Evolutionary conservation across 2,113 vertebrate genomes (phyloP).

Genomic region (Myotis davidii): DNA sequence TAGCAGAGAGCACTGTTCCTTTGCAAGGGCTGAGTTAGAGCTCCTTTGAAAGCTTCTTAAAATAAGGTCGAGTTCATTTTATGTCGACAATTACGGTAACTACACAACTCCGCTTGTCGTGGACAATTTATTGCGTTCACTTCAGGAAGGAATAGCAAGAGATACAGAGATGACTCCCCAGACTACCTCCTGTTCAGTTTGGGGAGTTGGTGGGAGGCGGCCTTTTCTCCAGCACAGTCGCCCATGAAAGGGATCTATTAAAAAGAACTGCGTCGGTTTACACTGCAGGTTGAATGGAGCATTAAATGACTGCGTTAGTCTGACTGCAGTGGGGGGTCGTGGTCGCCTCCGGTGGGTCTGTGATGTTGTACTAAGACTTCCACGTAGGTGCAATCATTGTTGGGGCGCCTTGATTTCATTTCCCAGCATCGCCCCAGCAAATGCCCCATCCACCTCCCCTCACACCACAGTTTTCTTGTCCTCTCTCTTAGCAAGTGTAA

Average conservation of each 20-base stretch:
- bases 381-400: neutral
- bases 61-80: constrained; percentile 18
- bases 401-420: constrained; percentile 22
- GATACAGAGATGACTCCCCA: neutral
- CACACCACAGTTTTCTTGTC: neutral
- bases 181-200: neutral
- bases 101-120: constrained; percentile 12
- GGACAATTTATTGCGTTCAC: neutral
- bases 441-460: neutral
- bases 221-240: neutral
- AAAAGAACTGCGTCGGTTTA: constrained; percentile 56
- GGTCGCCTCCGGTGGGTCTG: constrained; percentile 6
- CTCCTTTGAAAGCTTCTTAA: constrained; percentile 57
- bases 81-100: neutral
- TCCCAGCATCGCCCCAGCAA: neutral
- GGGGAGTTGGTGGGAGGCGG: neutral
- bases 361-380: constrained; percentile 27
- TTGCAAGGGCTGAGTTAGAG: neutral
- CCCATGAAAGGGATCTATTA: constrained; percentile 50
- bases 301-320: constrained; percentile 42
- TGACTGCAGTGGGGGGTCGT: constrained; percentile 62
- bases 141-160: neutral
- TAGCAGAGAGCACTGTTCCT: neutral
- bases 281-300: constrained; percentile 72
- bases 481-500: neutral